Evolutionary conservation across 1,140 invertebrate species (phyloP), one percentile per base, ranked within the genome.

Genomic region (Drosophila subobscura): DNA sequence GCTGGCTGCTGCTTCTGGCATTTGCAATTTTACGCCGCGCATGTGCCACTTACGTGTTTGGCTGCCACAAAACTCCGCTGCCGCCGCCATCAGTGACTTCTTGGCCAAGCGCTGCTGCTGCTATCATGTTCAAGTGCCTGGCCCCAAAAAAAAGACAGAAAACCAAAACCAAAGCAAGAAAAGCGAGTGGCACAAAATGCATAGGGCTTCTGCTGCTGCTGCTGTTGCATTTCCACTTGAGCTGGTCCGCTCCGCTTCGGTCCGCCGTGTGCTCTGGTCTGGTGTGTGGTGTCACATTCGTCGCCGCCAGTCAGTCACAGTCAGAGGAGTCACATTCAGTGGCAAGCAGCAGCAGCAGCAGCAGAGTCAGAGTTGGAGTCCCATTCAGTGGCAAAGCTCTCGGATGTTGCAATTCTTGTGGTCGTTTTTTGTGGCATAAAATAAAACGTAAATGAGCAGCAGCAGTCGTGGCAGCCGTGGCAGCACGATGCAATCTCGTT

Each of bases 81-180:
- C 50, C 37, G 4, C 25, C 5, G 25, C 33, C 33, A 37, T 37
- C 33, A 37, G 33, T 37, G 33, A 37, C 33, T 55, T 73, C 71
- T 73, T 54, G 59, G 58, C 80, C 85, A 84, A 84, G 80, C 81
- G 16, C 16, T 20, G 16, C 16, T n/a, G 33, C 33, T 77, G 65
- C 81, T 85, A 85, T 85, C 81, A 85, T 85, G 81, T 85, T 85
- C 81, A 85, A 85, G 81, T 78, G 77, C 77, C 66, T 81, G 81
- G 83, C 81, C 80, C 80, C 55, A 85, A 85, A 81, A 85, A 61
- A 78, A 70, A 67, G 16, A 20, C 16, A 61, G 27, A 53, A 54
- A 53, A 42, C 53, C 40, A 16, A 20, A 55, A 73, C 52, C 60
- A 40, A 52, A 59, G 33, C 70, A 40, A 73, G 60, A 66, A 63